phyloP scores from a whole-genome alignment of 2,113 vertebrate species.

The Pachyramphus minor region DNA sequence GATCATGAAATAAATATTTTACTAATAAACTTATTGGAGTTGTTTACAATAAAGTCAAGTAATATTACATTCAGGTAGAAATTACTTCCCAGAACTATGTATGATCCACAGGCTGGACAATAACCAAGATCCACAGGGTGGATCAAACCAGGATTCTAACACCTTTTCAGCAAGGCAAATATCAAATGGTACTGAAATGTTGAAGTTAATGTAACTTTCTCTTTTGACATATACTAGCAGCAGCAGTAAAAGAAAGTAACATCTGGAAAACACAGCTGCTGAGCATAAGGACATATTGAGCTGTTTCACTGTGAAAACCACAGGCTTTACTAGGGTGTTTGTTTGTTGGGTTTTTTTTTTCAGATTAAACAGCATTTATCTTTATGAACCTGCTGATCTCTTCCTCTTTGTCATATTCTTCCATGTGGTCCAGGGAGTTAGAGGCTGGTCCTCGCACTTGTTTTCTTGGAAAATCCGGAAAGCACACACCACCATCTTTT shows the following conservation, averaged over 20 bases:
- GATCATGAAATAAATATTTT: not conserved
- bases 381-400: constrained; percentile 93
- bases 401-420: constrained; percentile 91
- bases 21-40: not conserved
- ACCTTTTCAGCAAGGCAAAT: constrained; percentile 47
- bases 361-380: constrained; percentile 71
- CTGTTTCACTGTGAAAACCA: constrained; percentile 68
- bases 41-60: not conserved
- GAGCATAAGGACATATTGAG: constrained; percentile 53
- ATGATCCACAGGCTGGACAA: not conserved
- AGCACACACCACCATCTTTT: constrained; percentile 89
- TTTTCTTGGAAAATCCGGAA: constrained; percentile 97
- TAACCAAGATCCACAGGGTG: constrained; percentile 38
- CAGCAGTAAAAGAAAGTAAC: constrained; percentile 57
- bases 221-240: not conserved
- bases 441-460: constrained; percentile 89
- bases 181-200: constrained; percentile 31
- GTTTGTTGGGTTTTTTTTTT: not conserved
- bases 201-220: constrained; percentile 37
- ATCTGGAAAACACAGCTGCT: constrained; percentile 67
- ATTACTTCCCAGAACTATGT: constrained; percentile 23
- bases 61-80: constrained; percentile 26
- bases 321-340: constrained; percentile 32
- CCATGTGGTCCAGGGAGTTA: constrained; percentile 92
- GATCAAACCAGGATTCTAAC: constrained; percentile 48